Evolutionary conservation across 64 coral and sea anemone species (phyloP).

Genomic region (Montipora capricornis): DNA sequence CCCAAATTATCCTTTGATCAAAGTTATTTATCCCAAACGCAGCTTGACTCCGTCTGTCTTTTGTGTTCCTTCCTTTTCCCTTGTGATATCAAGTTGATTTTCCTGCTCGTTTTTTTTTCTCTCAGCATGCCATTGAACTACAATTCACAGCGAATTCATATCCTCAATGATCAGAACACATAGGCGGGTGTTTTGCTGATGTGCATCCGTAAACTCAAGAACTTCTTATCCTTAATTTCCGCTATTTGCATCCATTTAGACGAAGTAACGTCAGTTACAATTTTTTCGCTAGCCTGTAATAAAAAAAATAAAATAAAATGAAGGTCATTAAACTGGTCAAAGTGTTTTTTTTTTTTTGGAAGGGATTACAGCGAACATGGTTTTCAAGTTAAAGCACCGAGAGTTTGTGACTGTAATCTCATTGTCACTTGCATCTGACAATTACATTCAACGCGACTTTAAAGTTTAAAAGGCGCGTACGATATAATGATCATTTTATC

Average conservation of each 20-base stretch:
- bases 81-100: constrained; percentile 10
- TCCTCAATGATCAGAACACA: constrained; percentile 8
- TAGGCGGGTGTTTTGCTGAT: neutral
- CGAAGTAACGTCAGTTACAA: neutral
- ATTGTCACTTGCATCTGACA: too few relatives aligned
- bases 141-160: constrained; percentile 21
- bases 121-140: neutral
- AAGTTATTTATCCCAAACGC: neutral
- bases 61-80: constrained; percentile 24
- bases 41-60: constrained; percentile 16
- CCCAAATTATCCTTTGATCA: constrained; percentile 11
- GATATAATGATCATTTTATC: too few relatives aligned
- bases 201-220: neutral
- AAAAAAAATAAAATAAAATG: neutral
- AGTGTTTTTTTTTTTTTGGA: too few relatives aligned
- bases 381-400: too few relatives aligned
- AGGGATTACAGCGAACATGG: too few relatives aligned
- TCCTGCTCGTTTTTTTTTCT: neutral
- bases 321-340: neutral
- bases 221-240: constrained; percentile 31
- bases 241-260: constrained; percentile 1
- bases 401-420: too few relatives aligned
- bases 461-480: too few relatives aligned
- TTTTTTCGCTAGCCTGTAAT: neutral
- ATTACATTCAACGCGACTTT: too few relatives aligned